Base-by-base conservation (phyloP, 2,888 invertebrate species). In the Aspidapion aeneum region DNA sequence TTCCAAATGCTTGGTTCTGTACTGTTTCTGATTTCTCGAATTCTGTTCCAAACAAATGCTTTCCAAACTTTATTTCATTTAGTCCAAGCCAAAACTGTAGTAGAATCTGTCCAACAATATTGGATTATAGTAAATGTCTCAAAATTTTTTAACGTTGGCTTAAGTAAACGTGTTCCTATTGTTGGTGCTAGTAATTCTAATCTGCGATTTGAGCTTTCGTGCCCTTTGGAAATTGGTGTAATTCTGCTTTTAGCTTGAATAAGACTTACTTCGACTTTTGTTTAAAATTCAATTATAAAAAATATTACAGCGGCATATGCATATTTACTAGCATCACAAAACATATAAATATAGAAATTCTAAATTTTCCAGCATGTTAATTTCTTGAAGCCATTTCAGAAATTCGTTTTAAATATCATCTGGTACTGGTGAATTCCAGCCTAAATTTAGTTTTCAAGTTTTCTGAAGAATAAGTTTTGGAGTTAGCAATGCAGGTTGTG, bases 61-160 rank as follows among this genome's bases (percentile, higher is more conserved):
- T 35, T 62, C 72, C 74, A 75, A 17, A 65, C 64, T 21, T 70
- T 71, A 20, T 62, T 62, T n/a, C 68, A 56, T 62, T 62, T 17
- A 17, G 75, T 71, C 74, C 74, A 75, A 1, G 72, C 62, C 3
- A 75, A 35, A 0, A 71, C 73, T 1, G 71, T 73, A 7, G 69
- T 64, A 0, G 73, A 73, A 55, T 74, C 74, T 52, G 66, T 71
- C 74, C 74, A 75, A 60, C 58, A 35, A 35, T 35, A 35, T 12
- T 7, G 12, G 3, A 7, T 12, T 12, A 12, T 35, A 7, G 35
- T 35, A 35, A 35, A 35, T 35, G 12, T 35, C 35, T 35, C 12
- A 67, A 59, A 58, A 61, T 21, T 18, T 35, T 51, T 60, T 52
- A 35, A 57, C 18, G 5, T 60, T 21, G 17, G 22, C 20, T 51